Evolutionary conservation across 2,113 vertebrate species (phyloP).

Genomic region (Tupaia chinensis): DNA sequence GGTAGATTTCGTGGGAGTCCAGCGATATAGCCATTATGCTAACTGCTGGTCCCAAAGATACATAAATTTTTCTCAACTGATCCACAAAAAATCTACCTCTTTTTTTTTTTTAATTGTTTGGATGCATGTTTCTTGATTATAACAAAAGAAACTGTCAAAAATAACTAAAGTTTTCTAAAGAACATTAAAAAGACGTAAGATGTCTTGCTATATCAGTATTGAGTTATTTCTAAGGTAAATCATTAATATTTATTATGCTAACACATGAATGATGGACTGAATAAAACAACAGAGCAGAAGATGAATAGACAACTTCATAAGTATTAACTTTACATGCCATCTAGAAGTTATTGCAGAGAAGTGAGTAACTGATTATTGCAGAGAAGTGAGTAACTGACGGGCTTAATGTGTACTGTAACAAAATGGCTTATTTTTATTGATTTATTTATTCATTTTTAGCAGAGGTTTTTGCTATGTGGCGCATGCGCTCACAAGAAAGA

Average conservation of each 20-base stretch:
- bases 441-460: too few relatives aligned
- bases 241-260: not conserved
- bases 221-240: constrained; percentile 14
- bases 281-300: not conserved
- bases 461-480: too few relatives aligned
- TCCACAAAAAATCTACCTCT: not conserved
- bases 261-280: not conserved
- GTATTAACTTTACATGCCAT: not conserved
- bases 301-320: not conserved
- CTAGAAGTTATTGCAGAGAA: not conserved
- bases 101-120: not conserved
- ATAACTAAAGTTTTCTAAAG: not conserved
- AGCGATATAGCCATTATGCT: too few relatives aligned
- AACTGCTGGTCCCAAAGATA: not conserved
- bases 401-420: not conserved
- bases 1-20: too few relatives aligned
- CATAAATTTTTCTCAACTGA: not conserved
- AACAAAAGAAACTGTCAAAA: not conserved
- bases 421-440: not conserved
- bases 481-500: too few relatives aligned
- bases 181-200: not conserved
- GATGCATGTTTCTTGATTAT: not conserved
- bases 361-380: not conserved
- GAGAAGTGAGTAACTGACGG: not conserved
- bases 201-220: not conserved